Evolutionary conservation across 2,888 invertebrate species (phyloP), one percentile per base, ranked within the genome.

Genomic region (Chloroclysta siterata): DNA sequence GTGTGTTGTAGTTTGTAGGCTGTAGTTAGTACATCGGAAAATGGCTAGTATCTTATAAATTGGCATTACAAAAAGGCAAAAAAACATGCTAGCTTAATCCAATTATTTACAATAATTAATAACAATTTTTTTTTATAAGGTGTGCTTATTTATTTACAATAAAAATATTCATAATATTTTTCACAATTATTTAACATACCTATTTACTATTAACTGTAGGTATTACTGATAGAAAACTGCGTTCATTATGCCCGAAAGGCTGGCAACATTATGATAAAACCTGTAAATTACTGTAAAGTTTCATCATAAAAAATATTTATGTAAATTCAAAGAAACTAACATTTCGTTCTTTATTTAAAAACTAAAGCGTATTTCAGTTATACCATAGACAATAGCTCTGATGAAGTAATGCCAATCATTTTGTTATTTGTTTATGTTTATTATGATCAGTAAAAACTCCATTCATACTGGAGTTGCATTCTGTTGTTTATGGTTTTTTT

Each of bases 371-470:
- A 50, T 14, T 8, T 29, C 50, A 33, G 14, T 52, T 5, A 15
- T 1, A 11, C 44, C 39, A 50, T 53, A 60, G 39, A 60, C 47
- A 39, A 53, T 13, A 0, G 14, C 33, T 44, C 15, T 50, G 60
- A 60, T 50, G 50, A 60, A 48, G 28, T 22, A 55, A 58, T 54
- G 55, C 33, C 59, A 52, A 53, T 53, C 52, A 60, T 56, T 42
- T 56, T 22, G 39, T 59, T 60, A 42, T 53, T 42, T 56, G 15
- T 64, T 56, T 60, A 48, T 52, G 1, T 15, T 52, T 42, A 33
- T 22, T 10, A 17, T 10, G 41, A 22, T 29, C 50, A 50, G 47
- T 59, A 63, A 58, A 63, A 48, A 59, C 15, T n/a, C 14, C 14
- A 57, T 57, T 62, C 39, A 48, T 33, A 54, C 48, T 17, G 44